Conservation (phyloP, 2,888 invertebrate genomes). For the Cryptophagus acutangulus region DNA sequence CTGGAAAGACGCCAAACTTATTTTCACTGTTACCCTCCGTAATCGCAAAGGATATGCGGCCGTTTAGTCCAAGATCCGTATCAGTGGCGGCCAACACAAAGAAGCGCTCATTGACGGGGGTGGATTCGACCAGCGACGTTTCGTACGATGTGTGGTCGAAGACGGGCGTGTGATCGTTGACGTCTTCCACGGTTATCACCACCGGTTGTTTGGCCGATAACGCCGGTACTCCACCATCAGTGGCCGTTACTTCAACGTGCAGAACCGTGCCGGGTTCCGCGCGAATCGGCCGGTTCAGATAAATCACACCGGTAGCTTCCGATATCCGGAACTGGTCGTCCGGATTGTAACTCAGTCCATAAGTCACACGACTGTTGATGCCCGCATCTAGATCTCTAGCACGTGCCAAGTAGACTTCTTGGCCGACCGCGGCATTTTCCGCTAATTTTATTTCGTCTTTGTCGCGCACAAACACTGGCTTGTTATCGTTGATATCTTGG, state of each 20-base stretch:
- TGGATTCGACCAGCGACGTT: slow-evolving; percentile 85
- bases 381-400: slow-evolving; percentile 86
- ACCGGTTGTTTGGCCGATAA: slow-evolving; percentile 72
- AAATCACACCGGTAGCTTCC: slow-evolving; percentile 82
- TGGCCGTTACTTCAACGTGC: slow-evolving; percentile 74
- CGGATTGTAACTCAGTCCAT: slow-evolving; percentile 74
- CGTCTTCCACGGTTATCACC: slow-evolving; percentile 72
- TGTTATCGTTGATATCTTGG: slow-evolving; percentile 86
- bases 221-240: slow-evolving; percentile 75
- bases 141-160: slow-evolving; percentile 91
- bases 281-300: slow-evolving; percentile 73
- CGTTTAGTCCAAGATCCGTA: slow-evolving; percentile 77
- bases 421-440: slow-evolving; percentile 90
- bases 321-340: slow-evolving; percentile 80
- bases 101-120: slow-evolving; percentile 84
- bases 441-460: slow-evolving; percentile 73
- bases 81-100: slow-evolving; percentile 88
- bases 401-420: slow-evolving; percentile 83
- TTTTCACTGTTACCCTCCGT: slow-evolving; percentile 79
- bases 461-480: slow-evolving; percentile 75
- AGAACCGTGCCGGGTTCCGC: slow-evolving; percentile 68
- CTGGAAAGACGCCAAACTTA: slow-evolving; percentile 92
- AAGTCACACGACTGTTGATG: slow-evolving; percentile 80
- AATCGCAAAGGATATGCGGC: slow-evolving; percentile 74
- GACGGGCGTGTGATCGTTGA: slow-evolving; percentile 93